Percentiles rank a stretch among this genome's conserved stretches.
These are phyloP conservation scores for Conomelus anceps DNA, from an alignment of 2,888 invertebrate species.

Conservation along the genomic window DNA sequence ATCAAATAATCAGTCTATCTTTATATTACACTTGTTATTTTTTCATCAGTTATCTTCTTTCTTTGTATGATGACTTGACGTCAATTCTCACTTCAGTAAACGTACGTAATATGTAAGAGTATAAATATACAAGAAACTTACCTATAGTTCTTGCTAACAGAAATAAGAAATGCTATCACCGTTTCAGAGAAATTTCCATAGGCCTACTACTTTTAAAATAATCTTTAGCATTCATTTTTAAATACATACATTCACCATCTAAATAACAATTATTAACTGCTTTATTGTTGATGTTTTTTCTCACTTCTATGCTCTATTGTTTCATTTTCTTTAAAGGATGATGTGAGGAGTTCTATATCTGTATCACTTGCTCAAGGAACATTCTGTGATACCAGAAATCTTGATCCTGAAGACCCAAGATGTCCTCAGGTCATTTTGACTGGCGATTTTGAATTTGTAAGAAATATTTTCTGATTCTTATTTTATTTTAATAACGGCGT, in stretches of 20 bases:
- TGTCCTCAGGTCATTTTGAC: constrained; percentile 66
- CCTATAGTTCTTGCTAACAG: too few relatives aligned
- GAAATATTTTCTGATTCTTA: constrained; percentile 17
- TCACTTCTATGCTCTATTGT: neutral
- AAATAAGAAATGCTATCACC: too few relatives aligned
- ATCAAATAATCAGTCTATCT: too few relatives aligned
- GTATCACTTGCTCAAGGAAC: constrained; percentile 60
- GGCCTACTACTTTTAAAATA: too few relatives aligned
- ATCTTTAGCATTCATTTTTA: neutral
- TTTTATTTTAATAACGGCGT: neutral
- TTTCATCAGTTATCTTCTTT: too few relatives aligned
- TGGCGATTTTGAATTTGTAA: constrained; percentile 59
- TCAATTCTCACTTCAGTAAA: too few relatives aligned
- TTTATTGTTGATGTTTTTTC: neutral
- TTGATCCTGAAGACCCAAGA: constrained; percentile 69
- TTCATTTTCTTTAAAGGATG: constrained; percentile 4
- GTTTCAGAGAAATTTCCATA: too few relatives aligned
- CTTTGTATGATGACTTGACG: too few relatives aligned
- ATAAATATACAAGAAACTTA: too few relatives aligned
- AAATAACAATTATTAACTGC: neutral
- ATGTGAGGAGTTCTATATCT: constrained; percentile 54
- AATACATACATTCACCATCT: neutral
- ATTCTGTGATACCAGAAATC: constrained; percentile 55
- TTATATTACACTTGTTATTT: too few relatives aligned
- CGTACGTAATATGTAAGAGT: too few relatives aligned